A percentile compares a stretch with the other conserved stretches of the same genome.
phyloP scores from a whole-genome alignment of 2,797 vertebrate species.

The Spea hammondii region DNA sequence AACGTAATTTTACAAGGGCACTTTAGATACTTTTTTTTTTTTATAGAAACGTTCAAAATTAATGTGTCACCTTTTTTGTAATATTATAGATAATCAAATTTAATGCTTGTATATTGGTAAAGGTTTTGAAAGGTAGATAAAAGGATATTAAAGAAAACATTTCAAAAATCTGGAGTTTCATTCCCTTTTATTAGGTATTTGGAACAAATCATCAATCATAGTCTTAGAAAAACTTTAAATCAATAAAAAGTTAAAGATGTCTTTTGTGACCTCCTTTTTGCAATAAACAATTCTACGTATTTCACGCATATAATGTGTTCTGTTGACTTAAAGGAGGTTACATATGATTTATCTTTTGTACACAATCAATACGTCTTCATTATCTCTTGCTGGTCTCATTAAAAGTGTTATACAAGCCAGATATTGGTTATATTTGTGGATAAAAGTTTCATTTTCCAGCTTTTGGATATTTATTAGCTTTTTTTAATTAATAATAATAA shows the following conservation, averaged over 20 bases:
- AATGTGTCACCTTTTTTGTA: too few relatives aligned
- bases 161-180: too few relatives aligned
- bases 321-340: conserved; percentile 14
- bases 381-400: conserved; percentile 14
- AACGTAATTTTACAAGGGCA: too few relatives aligned
- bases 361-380: conserved; percentile 22
- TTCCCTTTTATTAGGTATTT: neutral
- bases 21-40: too few relatives aligned
- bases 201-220: conserved; percentile 38
- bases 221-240: conserved; percentile 41
- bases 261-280: conserved; percentile 29
- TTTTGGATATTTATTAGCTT: neutral
- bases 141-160: too few relatives aligned
- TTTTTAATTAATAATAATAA: too few relatives aligned
- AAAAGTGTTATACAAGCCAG: conserved; percentile 16
- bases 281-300: conserved; percentile 13
- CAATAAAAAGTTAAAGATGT: conserved; percentile 39
- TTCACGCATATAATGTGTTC: conserved; percentile 28
- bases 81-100: too few relatives aligned
- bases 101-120: too few relatives aligned
- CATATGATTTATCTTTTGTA: conserved; percentile 26
- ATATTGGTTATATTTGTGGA: neutral
- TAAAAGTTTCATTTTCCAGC: conserved; percentile 1
- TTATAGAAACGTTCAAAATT: too few relatives aligned
- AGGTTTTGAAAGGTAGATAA: too few relatives aligned